Percentiles rank a stretch among this genome's conserved stretches.
These are phyloP conservation scores for Neoscelio sp. DNA, from an alignment of 2,888 invertebrate species.

Conservation along the genomic window DNA sequence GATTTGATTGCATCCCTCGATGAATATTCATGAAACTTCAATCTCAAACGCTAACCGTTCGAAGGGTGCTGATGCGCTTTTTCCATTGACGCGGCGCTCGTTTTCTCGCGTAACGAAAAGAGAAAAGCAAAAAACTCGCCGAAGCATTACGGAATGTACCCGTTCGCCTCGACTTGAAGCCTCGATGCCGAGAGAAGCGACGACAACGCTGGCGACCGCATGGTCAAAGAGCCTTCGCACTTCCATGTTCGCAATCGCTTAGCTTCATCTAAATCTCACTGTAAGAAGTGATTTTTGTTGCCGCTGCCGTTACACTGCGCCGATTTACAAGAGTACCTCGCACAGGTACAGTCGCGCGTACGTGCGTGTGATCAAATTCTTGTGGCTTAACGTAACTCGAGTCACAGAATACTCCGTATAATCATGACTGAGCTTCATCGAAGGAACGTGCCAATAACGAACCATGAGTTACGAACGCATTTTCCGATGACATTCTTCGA, in stretches of 20 bases:
- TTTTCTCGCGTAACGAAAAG: background rate
- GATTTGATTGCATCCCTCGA: conserved; percentile 27
- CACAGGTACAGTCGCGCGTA: conserved; percentile 41
- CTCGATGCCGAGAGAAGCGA: conserved; percentile 68
- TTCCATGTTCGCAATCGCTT: conserved; percentile 64
- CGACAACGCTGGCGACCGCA: conserved; percentile 54
- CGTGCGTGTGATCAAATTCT: conserved; percentile 38
- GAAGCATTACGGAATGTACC: conserved; percentile 53
- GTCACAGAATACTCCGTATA: conserved; percentile 40
- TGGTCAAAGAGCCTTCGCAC: conserved; percentile 54
- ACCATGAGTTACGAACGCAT: conserved; percentile 24
- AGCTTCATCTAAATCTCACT: conserved; percentile 67
- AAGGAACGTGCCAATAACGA: conserved; percentile 46
- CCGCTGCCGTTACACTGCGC: conserved; percentile 52
- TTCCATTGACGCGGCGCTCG: conserved; percentile 18
- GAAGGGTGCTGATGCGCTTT: conserved; percentile 3
- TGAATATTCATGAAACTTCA: conserved; percentile 35
- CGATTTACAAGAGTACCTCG: conserved; percentile 52
- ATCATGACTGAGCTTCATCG: conserved; percentile 61
- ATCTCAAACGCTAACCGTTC: background rate
- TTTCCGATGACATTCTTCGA: conserved; percentile 31
- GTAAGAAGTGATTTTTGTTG: conserved; percentile 58
- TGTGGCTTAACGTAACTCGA: conserved; percentile 60
- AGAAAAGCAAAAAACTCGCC: conserved; percentile 25
- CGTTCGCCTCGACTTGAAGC: conserved; percentile 65